phyloP scores from a whole-genome alignment of 2,113 vertebrate species.

The Nothocercus julius region DNA sequence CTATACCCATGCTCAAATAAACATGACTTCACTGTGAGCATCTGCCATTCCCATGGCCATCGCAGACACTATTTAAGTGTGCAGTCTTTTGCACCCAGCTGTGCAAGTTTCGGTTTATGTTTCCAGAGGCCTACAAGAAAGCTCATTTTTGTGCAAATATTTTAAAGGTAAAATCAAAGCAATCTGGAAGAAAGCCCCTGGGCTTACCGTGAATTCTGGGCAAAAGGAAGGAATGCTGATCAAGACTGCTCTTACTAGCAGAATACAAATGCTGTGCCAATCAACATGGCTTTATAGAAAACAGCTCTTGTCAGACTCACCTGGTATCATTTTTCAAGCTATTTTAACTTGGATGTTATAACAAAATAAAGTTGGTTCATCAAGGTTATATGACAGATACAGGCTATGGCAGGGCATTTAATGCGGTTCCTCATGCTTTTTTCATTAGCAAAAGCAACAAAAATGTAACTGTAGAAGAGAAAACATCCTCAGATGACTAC shows the following conservation, averaged over 20 bases:
- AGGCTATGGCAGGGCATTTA: neutral
- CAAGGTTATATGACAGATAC: neutral
- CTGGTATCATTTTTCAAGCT: neutral
- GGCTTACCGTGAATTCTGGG: neutral
- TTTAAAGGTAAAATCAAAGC: neutral
- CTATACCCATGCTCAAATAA: conserved; percentile 44
- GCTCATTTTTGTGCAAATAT: neutral
- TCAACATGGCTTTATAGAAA: neutral
- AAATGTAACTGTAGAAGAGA: neutral
- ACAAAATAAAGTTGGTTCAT: neutral
- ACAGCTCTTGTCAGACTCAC: neutral
- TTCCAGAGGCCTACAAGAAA: conserved; percentile 16
- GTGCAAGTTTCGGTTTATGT: neutral
- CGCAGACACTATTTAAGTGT: neutral
- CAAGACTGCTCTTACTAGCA: neutral
- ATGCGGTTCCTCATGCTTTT: accelerated
- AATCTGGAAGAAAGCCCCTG: neutral
- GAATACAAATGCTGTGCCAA: neutral
- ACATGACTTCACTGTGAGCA: conserved; percentile 27
- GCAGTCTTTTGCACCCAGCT: neutral
- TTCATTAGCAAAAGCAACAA: neutral
- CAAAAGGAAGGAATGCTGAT: neutral
- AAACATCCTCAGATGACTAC: neutral
- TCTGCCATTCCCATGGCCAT: conserved; percentile 20
- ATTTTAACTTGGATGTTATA: neutral